Base-by-base conservation (phyloP, 2,113 vertebrate genomes). In the Balaeniceps rex region DNA sequence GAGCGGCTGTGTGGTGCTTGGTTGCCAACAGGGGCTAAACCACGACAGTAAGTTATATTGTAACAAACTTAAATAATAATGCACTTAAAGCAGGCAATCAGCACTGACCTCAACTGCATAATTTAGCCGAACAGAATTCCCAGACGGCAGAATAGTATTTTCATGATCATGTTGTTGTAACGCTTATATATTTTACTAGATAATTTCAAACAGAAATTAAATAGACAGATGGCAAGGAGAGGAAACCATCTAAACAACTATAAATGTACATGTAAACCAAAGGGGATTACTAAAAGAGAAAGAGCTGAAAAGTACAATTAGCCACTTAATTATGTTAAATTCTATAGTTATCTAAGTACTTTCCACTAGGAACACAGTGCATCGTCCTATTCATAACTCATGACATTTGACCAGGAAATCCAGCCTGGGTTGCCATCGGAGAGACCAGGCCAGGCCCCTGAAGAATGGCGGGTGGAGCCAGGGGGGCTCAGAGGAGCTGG, bases 161-260 rank as follows among this genome's bases (percentile, higher is more conserved):
- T 86, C 68, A 19, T 65, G 36, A 57, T 88, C 54, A 31, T 15
- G 5, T 83, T 15, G 5, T 83, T 69, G 36, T 77, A 77, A 92
- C 74, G 64, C 71, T 90, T 76, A 38, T n/a, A 4, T 79, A 49
- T 90, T 70, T 93, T 49, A 77, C 54, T 49, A 66, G 49, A 22
- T 52, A 86, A 86, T 86, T 88, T 95, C 42, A 95, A 76, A 58
- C 38, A 65, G 19, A 92, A 79, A 57, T 17, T 5, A 76, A 94
- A 57, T 14, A 86, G 61, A 87, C 74, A 95, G 93, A 83, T 86
- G 83, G 42, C 58, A 88, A 77, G 51, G 68, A 95, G 71, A 88
- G 7, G 10, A 81, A 92, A 93, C 86, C 38, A 74, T n/a, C 33
- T 55, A 66, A 94, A 86, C 51, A 92, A 51, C 42, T 54, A 23